Percentiles rank a stretch among this genome's conserved stretches.
These are phyloP conservation scores for Bryconaethiops microstoma DNA, from an alignment of 2,797 vertebrate genomes.

Conservation along the genomic window DNA sequence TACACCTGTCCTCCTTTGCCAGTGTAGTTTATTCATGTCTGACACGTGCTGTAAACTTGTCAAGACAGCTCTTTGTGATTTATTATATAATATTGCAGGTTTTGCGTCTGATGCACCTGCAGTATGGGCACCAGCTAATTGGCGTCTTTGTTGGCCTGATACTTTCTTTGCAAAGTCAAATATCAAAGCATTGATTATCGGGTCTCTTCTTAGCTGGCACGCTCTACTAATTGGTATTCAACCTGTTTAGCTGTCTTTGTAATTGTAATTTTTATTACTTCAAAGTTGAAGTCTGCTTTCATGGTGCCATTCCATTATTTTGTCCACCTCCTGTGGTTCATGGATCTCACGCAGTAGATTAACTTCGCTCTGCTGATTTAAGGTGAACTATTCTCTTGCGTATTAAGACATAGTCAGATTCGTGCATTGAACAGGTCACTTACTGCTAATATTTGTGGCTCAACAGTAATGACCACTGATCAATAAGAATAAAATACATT, in stretches of 20 bases:
- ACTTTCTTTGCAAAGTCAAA: neutral
- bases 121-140: neutral
- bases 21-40: neutral
- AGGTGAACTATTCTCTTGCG: neutral
- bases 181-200: neutral
- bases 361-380: neutral
- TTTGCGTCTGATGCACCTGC: neutral
- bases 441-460: neutral
- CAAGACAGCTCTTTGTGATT: neutral
- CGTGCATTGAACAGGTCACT: neutral
- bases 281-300: conserved; percentile 4
- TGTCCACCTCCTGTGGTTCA: neutral
- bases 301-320: neutral
- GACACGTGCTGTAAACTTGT: neutral
- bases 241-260: conserved; percentile 21
- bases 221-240: conserved; percentile 4
- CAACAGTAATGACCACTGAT: neutral
- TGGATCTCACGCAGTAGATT: neutral
- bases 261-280: conserved; percentile 9
- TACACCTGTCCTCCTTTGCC: neutral
- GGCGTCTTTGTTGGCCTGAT: neutral
- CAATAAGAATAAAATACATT: neutral
- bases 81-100: neutral
- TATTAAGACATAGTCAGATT: neutral
- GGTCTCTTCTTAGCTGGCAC: neutral